A percentile compares a stretch with the other conserved stretches of the same genome.
Conservation (phyloP, 2,113 vertebrate genomes). For the Odocoileus virginianus region DNA sequence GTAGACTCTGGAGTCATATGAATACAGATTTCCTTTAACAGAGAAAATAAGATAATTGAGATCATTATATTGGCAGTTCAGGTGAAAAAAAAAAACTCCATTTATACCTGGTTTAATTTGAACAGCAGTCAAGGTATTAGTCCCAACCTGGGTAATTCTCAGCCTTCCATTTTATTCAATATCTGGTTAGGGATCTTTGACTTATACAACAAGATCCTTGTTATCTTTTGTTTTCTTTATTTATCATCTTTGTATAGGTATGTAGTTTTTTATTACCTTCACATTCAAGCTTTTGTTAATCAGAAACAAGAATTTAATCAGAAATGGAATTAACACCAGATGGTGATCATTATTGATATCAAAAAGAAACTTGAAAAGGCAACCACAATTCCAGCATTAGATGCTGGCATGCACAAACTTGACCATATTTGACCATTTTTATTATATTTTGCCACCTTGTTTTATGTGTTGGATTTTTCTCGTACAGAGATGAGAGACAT, state of each 20-base stretch:
- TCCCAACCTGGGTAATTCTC: not conserved
- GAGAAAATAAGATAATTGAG: conserved; percentile 17
- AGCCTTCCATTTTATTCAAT: not conserved
- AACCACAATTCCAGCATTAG: not conserved
- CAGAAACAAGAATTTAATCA: not conserved
- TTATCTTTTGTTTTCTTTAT: not conserved
- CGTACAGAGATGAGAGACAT: not conserved
- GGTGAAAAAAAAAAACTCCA: not conserved
- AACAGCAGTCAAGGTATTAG: not conserved
- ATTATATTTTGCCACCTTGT: not conserved
- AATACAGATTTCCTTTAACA: conserved; percentile 15
- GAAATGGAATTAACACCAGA: not conserved
- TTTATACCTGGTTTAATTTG: not conserved
- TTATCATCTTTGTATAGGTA: not conserved
- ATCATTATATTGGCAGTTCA: not conserved
- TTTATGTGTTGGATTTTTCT: conserved; percentile 8
- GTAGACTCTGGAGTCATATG: not conserved
- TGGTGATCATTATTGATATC: not conserved
- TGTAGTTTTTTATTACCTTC: not conserved
- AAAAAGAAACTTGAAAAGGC: not conserved
- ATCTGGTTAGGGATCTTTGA: not conserved
- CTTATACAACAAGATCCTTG: not conserved
- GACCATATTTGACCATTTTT: not conserved
- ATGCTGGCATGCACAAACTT: not conserved
- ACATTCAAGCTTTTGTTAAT: not conserved